Percentiles rank a stretch among this genome's conserved stretches.
phyloP scores from a whole-genome alignment of 2,888 invertebrate genomes.

The Ryuthela nishihirai region DNA sequence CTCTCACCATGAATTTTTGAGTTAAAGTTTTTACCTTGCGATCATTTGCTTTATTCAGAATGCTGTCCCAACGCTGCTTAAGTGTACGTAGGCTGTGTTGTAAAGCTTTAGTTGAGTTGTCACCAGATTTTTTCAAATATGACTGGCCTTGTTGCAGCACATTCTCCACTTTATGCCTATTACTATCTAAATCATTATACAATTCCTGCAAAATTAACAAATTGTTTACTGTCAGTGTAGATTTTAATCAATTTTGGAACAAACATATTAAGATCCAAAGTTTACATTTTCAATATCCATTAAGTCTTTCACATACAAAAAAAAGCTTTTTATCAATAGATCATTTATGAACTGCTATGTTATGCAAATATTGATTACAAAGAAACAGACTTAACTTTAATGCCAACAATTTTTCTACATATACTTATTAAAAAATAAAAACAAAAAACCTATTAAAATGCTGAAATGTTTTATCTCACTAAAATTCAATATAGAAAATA shows the following conservation, averaged over 20 bases:
- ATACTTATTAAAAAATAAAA: too few relatives aligned
- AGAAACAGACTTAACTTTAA: too few relatives aligned
- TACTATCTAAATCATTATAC: constrained; percentile 87
- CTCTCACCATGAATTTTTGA: too few relatives aligned
- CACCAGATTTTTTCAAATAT: constrained; percentile 67
- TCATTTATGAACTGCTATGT: too few relatives aligned
- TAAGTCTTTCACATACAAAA: not conserved
- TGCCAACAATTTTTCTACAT: not conserved
- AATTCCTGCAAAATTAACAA: constrained; percentile 60
- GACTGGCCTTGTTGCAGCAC: constrained; percentile 85
- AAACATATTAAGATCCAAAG: not conserved
- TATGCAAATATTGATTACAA: too few relatives aligned
- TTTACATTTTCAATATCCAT: not conserved
- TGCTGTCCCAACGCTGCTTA: constrained; percentile 91
- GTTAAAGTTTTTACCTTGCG: constrained; percentile 78
- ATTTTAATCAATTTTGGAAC: not conserved
- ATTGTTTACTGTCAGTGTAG: not conserved
- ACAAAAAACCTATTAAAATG: too few relatives aligned
- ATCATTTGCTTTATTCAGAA: constrained; percentile 83
- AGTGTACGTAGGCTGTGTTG: constrained; percentile 82
- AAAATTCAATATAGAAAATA: not conserved
- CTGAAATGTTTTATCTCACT: too few relatives aligned
- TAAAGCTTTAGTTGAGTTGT: constrained; percentile 69
- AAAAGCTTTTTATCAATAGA: too few relatives aligned
- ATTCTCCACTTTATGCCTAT: constrained; percentile 84